Evolutionary conservation across 2,888 invertebrate genomes (phyloP), one percentile per base, ranked within the genome.

Genomic region (Steinernema carpocapsae): DNA sequence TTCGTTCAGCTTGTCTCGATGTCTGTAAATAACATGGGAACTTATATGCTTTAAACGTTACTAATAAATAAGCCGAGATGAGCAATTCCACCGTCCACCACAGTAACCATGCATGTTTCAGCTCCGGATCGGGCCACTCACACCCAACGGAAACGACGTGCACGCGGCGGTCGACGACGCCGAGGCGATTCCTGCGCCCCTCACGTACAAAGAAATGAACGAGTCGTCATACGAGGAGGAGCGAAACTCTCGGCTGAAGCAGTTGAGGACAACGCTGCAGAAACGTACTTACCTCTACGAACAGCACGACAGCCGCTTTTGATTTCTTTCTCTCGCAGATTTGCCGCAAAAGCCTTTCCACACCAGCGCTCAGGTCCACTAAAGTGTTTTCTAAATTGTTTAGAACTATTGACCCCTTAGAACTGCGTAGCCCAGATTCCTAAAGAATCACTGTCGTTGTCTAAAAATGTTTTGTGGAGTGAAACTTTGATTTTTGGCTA

Each of bases 1-100:
- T 37, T 37, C 3, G 37, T 10, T 37, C 37, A 37, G 64, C 64
- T 64, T 64, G 17, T 64, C 29, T 10, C 22, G 7, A 29, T 64
- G 64, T 64, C 64, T 64, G 64, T 64, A 64, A 64, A 64, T 64
- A 64, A 64, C 64, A 64, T 64, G 64, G 29, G 32, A 6, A 32
- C 10, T 32, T 64, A 17, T 64, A 26, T 26, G 64, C 64, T 64
- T 64, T 64, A 64, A 17, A 12, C 64, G 19, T 26, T 32, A 64
- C 64, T 64, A 64, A 64, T 64, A 64, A 64, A 64, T 64, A 3
- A 29, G 4, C 48, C 48, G n/a, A n/a, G 17, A 48, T n/a, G 7
- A 64, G 2, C 64, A 64, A 64, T 7, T 29, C 29, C 32, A 1
- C 17, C 6, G 17, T 6, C 32, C 3, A 4, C 17, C 14, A 17